These are phyloP conservation scores for Plebejus argus DNA, from an alignment of 2,888 invertebrate genomes.

Conservation along the genomic window DNA sequence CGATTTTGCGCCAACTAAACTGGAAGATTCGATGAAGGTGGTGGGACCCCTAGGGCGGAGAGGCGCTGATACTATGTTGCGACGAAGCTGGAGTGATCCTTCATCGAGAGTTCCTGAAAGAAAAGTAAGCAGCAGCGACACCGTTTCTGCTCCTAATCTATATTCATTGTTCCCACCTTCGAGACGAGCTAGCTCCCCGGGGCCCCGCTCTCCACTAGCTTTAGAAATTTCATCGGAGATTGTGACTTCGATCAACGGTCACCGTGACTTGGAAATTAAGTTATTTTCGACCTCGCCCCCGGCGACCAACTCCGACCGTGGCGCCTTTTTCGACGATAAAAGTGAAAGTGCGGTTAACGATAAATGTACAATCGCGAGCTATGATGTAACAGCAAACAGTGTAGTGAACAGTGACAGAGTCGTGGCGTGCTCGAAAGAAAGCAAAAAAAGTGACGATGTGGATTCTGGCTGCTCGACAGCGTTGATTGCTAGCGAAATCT, in stretches of 20 bases:
- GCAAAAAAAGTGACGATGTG: conserved; percentile 65
- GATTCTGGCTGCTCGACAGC: conserved; percentile 64
- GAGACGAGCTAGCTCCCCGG: conserved; percentile 66
- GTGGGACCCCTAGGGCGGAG: conserved; percentile 69
- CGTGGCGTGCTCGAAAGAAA: conserved; percentile 62
- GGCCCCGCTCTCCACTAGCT: conserved; percentile 69
- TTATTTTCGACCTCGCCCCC: conserved; percentile 85
- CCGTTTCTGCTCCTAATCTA: conserved; percentile 69
- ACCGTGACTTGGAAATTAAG: conserved; percentile 89
- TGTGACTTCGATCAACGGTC: conserved; percentile 88
- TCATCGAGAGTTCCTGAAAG: conserved; percentile 72
- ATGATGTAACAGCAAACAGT: conserved; percentile 70
- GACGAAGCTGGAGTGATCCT: conserved; percentile 85
- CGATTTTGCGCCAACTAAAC: conserved; percentile 74
- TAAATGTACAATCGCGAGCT: conserved; percentile 63
- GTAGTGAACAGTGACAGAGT: conserved; percentile 66
- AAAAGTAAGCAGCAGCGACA: conserved; percentile 60
- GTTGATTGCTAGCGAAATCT: conserved; percentile 57
- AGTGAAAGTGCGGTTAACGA: conserved; percentile 74
- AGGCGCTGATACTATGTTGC: conserved; percentile 69
- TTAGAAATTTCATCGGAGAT: conserved; percentile 89
- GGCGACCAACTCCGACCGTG: conserved; percentile 68
- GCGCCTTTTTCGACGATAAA: conserved; percentile 75
- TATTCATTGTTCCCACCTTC: conserved; percentile 74
- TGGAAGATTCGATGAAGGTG: conserved; percentile 77